These are phyloP conservation scores for Sitodiplosis mosellana DNA, from an alignment of 1,140 invertebrate species.

Conservation along the genomic window DNA sequence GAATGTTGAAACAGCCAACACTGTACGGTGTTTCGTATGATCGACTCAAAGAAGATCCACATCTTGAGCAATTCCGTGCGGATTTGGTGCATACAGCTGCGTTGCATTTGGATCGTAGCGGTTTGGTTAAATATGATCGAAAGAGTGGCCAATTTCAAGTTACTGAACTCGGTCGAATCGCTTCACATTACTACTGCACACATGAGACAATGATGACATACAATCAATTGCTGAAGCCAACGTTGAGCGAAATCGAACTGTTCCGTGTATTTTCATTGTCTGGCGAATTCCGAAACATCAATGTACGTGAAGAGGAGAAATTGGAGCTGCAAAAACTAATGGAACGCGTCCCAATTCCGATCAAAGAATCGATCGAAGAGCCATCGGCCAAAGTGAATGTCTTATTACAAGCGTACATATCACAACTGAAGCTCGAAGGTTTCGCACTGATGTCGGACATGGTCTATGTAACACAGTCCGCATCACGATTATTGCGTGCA, in stretches of 20 bases:
- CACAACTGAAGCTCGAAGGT: conserved; percentile 93
- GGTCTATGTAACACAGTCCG: conserved; percentile 98
- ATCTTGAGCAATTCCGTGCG: conserved; percentile 75
- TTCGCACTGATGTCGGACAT: conserved; percentile 98
- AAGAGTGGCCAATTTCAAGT: conserved; percentile 86
- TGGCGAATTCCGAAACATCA: conserved; percentile 80
- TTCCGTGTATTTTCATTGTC: conserved; percentile 99
- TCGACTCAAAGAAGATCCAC: conserved; percentile 56
- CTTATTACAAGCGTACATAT: conserved; percentile 93
- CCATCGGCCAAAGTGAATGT: conserved; percentile 91
- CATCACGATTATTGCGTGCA: conserved; percentile 82
- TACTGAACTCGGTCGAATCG: conserved; percentile 90
- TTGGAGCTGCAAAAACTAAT: conserved; percentile 92
- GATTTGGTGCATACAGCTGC: conserved; percentile 96
- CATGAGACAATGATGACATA: conserved; percentile 94
- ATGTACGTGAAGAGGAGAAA: conserved; percentile 96
- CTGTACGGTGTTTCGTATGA: conserved; percentile 82
- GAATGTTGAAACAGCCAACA: conserved; percentile 67
- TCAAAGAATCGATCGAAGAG: conserved; percentile 98
- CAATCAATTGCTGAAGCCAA: conserved; percentile 92
- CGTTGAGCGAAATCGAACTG: conserved; percentile 91
- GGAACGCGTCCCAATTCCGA: conserved; percentile 95
- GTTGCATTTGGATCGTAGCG: conserved; percentile 73
- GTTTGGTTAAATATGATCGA: conserved; percentile 88
- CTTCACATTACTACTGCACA: conserved; percentile 95